These are phyloP conservation scores for Bombus confusus DNA, from an alignment of 1,140 invertebrate species.

Conservation along the genomic window DNA sequence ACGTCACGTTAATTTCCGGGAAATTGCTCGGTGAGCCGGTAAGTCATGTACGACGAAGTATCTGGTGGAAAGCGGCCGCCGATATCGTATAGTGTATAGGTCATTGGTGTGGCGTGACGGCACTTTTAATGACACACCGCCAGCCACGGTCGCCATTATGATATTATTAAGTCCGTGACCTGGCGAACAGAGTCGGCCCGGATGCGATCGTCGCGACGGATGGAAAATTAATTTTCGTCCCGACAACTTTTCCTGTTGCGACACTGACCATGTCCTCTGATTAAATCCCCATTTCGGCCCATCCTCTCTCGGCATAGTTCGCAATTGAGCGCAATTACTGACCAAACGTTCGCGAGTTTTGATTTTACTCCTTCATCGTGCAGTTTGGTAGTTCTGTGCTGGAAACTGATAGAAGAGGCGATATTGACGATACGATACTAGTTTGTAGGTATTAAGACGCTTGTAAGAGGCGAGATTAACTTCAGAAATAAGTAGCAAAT, in stretches of 20 bases:
- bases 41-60: not conserved
- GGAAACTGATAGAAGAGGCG: not conserved
- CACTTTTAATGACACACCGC: not conserved
- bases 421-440: not conserved
- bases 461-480: too few relatives aligned
- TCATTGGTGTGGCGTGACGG: not conserved
- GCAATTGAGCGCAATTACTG: not conserved
- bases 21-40: constrained; percentile 4
- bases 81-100: not conserved
- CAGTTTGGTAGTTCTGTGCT: not conserved
- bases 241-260: not conserved
- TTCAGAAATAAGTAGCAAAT: too few relatives aligned
- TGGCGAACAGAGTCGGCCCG: not conserved
- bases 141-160: not conserved
- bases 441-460: too few relatives aligned
- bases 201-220: not conserved
- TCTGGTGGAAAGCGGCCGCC: not conserved
- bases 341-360: not conserved
- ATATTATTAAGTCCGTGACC: constrained; percentile 13
- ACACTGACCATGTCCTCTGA: not conserved
- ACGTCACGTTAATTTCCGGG: constrained; percentile 6
- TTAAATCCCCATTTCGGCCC: not conserved
- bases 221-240: constrained; percentile 32
- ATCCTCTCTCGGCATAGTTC: not conserved
- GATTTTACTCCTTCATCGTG: too few relatives aligned